Evolutionary conservation across 2,797 vertebrate genomes (phyloP).

Genomic region (Cryptoblepharus egeriae): DNA sequence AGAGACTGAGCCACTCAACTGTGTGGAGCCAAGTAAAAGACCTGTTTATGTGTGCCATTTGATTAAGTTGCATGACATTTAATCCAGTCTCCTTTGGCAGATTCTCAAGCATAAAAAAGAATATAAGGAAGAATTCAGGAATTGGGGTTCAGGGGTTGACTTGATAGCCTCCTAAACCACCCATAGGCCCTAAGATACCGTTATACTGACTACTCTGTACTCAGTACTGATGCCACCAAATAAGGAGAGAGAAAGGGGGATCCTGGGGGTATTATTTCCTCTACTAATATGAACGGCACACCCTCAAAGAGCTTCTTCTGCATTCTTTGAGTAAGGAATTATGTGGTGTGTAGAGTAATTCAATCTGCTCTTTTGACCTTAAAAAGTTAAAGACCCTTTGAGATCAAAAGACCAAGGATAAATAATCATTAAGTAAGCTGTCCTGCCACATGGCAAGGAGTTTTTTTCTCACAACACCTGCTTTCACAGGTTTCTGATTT

Average conservation of each 20-base stretch:
- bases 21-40: background rate
- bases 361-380: no score
- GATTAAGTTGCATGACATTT: background rate
- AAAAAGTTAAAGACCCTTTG: constrained; percentile 4
- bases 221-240: background rate
- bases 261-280: background rate
- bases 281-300: background rate
- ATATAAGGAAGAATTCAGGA: background rate
- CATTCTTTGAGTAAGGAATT: background rate
- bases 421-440: background rate
- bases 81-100: background rate
- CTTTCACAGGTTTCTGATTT: background rate
- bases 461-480: background rate
- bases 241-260: background rate
- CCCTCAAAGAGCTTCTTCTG: background rate
- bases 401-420: background rate
- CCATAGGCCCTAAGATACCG: background rate
- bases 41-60: background rate
- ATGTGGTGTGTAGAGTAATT: no score
- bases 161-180: background rate
- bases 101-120: background rate
- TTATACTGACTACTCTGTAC: no score
- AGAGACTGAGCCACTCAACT: background rate
- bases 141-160: background rate
- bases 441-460: background rate